Evolutionary conservation across 2,113 vertebrate species (phyloP).

Genomic region (Lichenostomus cassidix): DNA sequence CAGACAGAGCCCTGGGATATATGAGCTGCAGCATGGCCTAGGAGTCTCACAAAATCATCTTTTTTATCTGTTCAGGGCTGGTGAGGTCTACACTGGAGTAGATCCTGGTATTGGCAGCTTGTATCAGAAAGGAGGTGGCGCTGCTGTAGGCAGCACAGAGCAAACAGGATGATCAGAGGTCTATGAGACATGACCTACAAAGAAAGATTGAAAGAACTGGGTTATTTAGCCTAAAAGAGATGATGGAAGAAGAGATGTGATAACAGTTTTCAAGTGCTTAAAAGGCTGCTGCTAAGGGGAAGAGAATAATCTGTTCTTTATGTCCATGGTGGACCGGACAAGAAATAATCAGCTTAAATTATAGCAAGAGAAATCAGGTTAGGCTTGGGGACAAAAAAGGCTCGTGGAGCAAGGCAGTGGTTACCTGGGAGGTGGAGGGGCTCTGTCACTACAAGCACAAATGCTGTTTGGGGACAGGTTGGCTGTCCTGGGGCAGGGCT

Average conservation of each 20-base stretch:
- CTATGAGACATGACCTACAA: conserved; percentile 63
- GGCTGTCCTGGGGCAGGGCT: background rate
- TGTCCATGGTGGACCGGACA: conserved; percentile 45
- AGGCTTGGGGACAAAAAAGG: conserved; percentile 1
- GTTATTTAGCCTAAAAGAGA: conserved; percentile 69
- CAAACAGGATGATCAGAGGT: conserved; percentile 56
- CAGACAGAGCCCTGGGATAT: background rate
- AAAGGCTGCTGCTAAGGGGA: conserved; percentile 54
- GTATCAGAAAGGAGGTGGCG: background rate
- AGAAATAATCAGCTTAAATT: conserved; percentile 68
- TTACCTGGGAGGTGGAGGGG: background rate
- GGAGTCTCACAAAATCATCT: background rate
- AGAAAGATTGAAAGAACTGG: conserved; percentile 67
- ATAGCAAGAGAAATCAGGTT: conserved; percentile 57
- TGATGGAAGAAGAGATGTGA: conserved; percentile 65
- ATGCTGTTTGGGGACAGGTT: background rate
- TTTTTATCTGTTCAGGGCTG: background rate
- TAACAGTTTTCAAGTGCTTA: conserved; percentile 64
- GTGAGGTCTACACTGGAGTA: background rate
- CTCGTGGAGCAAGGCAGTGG: background rate
- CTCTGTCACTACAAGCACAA: background rate
- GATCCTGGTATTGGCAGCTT: conserved; percentile 1
- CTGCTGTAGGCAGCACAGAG: background rate
- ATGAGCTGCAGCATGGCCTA: background rate
- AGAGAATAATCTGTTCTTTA: conserved; percentile 66